Evolutionary conservation across 2,888 invertebrate genomes (phyloP), one percentile per base, ranked within the genome.

Genomic region (Bugula neritina): DNA sequence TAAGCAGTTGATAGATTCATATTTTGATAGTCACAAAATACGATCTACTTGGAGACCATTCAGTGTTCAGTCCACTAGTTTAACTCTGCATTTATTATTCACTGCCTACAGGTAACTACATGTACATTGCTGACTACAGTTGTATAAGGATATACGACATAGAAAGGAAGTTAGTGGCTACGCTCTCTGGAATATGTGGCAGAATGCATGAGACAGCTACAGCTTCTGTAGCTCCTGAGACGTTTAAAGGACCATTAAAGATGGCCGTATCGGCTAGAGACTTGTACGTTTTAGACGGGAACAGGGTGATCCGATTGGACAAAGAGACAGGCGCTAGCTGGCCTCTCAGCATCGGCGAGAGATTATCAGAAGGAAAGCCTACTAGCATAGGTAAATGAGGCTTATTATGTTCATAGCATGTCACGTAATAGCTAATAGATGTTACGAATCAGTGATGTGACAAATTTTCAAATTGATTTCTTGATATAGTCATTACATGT

Each of bases 91-190:
- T n/a, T n/a, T n/a, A n/a, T n/a, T n/a, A n/a, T n/a, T n/a, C n/a
- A n/a, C n/a, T n/a, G n/a, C n/a, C 17, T 43, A 17, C 34, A 63
- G 63, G 63, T 29, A 63, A 34, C 63, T 63, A 63, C 63, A 63
- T 63, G 1, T 63, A 63, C 31, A 63, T 63, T 2, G 63, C 63
- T 13, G 63, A 63, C 63, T 63, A 31, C 63, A 63, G 63, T 31
- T 63, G 63, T 31, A 31, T 63, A 1, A 27, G 63, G 5, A 31
- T 63, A 10, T 63, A 63, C n/a, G 63, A 63, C 31, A 63, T 63
- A 27, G 31, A 31, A 13, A 63, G 63, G 31, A 34, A 63, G 31
- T 17, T 25, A 63, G 63, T 63, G 27, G 63, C 63, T 25, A 63
- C 63, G 27, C 31, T 63, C 5, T 27, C 63, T 2, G 63, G 63